Evolutionary conservation across 2,888 invertebrate species (phyloP), one percentile per base, ranked within the genome.

Genomic region (Stenichneumon culpator): DNA sequence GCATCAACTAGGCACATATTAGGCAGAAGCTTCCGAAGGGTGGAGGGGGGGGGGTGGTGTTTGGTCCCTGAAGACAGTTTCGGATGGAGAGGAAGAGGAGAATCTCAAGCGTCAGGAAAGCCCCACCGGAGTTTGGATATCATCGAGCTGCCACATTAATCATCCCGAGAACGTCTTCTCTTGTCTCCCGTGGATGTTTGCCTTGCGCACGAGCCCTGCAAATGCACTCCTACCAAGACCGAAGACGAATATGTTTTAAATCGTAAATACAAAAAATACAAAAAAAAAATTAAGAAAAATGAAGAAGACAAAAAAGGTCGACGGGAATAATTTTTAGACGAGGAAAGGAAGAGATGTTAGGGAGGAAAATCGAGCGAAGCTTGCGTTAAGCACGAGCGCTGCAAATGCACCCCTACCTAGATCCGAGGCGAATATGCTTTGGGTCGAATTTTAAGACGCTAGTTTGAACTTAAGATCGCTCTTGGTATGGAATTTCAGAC

Each of bases 121-220:
- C 28, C 16, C 16, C 63, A 9, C 50, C 22, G 36, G 50, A 69
- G 75, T 69, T 87, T 86, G 79, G 82, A 88, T 84, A 89, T 87
- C 87, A 86, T 87, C 86, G 88, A 85, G 83, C 75, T 87, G 86
- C 82, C 85, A 87, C 88, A 89, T 89, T 89, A 89, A 89, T 89
- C 89, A 89, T 86, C 86, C 69, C 79, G 63, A 54, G 63, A 73
- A 50, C 28, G 47, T 75, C 50, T 50, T 79, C 72, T 81, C 73
- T 69, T 25, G 73, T 57, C 78, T 44, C 9, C 19, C 19, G 25
- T 73, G 69, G 63, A 65, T 69, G 79, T 69, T 83, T 77, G 68
- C 28, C 79, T 50, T 68, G 47, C 68, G 60, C 57, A 63, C 68
- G 54, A 73, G 36, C 50, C 7, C 28, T 74, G n/a, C 47, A 63